Percentiles rank a stretch among this genome's conserved stretches.
Evolutionary conservation across 2,888 invertebrate species (phyloP).

Genomic region (Crioceris asparagi): DNA sequence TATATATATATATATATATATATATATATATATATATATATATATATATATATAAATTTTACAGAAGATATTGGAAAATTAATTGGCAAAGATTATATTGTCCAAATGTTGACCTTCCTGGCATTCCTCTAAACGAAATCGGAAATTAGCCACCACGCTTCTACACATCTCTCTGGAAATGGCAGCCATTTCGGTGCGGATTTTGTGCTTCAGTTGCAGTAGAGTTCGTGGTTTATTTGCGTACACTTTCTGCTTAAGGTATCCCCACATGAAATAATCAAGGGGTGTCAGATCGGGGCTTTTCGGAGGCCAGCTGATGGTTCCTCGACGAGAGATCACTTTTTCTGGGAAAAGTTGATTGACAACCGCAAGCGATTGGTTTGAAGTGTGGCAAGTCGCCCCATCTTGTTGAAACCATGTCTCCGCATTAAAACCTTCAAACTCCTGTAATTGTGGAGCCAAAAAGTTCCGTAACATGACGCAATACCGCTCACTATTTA

Average conservation of each 20-base stretch:
- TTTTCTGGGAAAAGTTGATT: neutral
- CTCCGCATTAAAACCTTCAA: conserved; percentile 1
- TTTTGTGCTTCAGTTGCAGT: neutral
- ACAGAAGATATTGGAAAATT: neutral
- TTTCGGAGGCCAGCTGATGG: conserved; percentile 3
- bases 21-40: too few species aligned
- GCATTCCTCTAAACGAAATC: neutral
- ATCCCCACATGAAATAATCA: conserved; percentile 7
- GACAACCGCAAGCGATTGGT: neutral
- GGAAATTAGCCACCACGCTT: neutral
- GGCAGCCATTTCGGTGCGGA: neutral
- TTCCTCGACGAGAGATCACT: neutral
- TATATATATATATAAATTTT: neutral
- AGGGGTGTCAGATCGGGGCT: conserved; percentile 6
- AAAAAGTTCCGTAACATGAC: conserved; percentile 3
- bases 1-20: too few species aligned
- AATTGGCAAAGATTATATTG: neutral
- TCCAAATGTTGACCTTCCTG: neutral
- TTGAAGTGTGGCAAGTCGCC: neutral
- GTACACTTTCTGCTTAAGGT: conserved; percentile 3
- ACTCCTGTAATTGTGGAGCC: neutral
- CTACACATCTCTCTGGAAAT: neutral
- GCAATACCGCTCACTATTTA: conserved; percentile 2
- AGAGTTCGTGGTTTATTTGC: conserved; percentile 5
- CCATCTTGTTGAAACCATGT: neutral